phyloP scores from a whole-genome alignment of 2,888 invertebrate genomes.

The Campoplex nolae region DNA sequence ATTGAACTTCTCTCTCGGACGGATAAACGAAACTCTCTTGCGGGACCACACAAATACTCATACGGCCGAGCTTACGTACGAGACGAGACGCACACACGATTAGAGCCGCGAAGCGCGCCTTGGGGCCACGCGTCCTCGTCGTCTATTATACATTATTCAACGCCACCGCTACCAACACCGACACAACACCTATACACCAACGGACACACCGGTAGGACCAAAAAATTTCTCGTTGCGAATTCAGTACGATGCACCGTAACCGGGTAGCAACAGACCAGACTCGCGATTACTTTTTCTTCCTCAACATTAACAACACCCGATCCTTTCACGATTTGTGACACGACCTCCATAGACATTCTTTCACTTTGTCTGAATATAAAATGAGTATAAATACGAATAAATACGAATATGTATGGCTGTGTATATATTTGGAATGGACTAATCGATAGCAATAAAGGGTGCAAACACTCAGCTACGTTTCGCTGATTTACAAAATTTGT shows the following conservation, averaged over 20 bases:
- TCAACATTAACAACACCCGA: not conserved
- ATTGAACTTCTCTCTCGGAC: conserved; percentile 7
- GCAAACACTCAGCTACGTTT: too few relatives aligned
- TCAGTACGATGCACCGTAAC: conserved; percentile 80
- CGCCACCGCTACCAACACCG: conserved; percentile 39
- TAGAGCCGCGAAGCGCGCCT: conserved; percentile 60
- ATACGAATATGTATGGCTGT: not conserved
- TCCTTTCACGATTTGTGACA: conserved; percentile 23
- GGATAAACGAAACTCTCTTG: conserved; percentile 34
- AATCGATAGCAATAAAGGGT: not conserved
- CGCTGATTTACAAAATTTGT: not conserved
- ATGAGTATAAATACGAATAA: not conserved
- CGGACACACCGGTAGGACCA: not conserved
- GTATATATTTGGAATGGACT: not conserved
- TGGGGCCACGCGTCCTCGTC: conserved; percentile 66
- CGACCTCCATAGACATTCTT: not conserved
- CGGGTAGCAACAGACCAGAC: conserved; percentile 78
- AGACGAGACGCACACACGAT: conserved; percentile 26
- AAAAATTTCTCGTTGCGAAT: conserved; percentile 79
- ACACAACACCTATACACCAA: not conserved
- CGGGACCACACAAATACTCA: not conserved
- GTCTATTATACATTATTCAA: conserved; percentile 71
- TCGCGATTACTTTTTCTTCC: conserved; percentile 10
- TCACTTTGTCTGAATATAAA: not conserved
- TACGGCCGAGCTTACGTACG: not conserved